phyloP scores from a whole-genome alignment of 2,888 invertebrate species.

The Nomada hirtipes region DNA sequence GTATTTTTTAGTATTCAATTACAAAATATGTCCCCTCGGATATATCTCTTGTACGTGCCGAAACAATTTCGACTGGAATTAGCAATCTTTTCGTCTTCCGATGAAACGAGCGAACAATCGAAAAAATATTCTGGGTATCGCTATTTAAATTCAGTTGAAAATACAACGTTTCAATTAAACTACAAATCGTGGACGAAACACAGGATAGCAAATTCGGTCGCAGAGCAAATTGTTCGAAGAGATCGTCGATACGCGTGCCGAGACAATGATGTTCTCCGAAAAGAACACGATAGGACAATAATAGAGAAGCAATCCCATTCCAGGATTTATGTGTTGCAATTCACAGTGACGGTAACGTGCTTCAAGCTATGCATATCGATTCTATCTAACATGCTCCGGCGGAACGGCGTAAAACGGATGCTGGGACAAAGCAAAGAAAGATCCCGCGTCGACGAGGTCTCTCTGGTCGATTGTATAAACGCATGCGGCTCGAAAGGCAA shows the following conservation, averaged over 20 bases:
- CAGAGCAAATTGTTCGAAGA: not conserved
- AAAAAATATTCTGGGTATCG: no score
- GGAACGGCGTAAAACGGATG: not conserved
- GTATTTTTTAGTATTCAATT: not conserved
- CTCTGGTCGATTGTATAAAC: not conserved
- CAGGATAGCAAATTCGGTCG: not conserved
- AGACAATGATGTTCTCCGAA: not conserved
- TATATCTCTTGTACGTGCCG: no score
- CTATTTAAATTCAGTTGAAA: no score
- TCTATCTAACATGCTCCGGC: constrained; percentile 12
- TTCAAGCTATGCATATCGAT: constrained; percentile 36
- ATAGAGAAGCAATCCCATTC: constrained; percentile 23
- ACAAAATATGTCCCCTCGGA: no score
- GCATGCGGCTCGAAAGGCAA: not conserved
- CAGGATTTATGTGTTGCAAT: constrained; percentile 4
- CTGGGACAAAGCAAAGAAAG: not conserved
- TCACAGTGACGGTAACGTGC: constrained; percentile 15
- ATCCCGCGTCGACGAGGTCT: not conserved
- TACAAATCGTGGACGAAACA: no score
- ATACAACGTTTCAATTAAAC: no score
- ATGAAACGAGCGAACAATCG: no score
- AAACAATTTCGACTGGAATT: no score
- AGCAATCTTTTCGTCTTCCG: no score
- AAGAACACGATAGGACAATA: not conserved
- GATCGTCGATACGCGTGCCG: not conserved